Evolutionary conservation across 2,797 vertebrate species (phyloP).

Genomic region (Mionectes olivaceus): DNA sequence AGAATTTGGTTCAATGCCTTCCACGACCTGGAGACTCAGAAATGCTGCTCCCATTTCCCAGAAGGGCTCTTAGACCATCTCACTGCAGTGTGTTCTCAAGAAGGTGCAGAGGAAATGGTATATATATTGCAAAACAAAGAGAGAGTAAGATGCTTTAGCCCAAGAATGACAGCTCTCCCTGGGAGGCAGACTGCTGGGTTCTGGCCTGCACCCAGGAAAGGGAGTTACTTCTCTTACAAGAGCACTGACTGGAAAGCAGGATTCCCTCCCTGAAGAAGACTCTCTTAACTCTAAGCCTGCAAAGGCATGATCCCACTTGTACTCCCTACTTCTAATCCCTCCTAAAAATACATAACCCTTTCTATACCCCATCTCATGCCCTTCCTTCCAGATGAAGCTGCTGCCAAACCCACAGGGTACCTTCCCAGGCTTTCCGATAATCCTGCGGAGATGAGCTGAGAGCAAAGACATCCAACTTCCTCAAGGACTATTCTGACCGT

Average conservation of each 20-base stretch:
- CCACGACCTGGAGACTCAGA: neutral
- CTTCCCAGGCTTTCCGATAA: neutral
- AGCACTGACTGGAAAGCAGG: constrained; percentile 7
- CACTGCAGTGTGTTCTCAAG: neutral
- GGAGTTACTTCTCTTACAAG: neutral
- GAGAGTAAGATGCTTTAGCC: neutral
- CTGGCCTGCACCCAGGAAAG: neutral
- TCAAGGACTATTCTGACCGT: neutral
- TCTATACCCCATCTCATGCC: neutral
- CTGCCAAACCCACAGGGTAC: neutral
- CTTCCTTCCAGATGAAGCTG: neutral
- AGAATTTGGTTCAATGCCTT: neutral
- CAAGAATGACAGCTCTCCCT: neutral
- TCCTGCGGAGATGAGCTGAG: neutral
- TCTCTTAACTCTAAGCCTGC: neutral
- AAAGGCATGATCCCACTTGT: neutral
- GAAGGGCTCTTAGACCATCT: neutral
- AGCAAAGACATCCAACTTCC: neutral
- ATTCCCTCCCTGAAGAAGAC: neutral
- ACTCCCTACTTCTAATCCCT: neutral
- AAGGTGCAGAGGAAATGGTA: neutral
- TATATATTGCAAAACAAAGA: neutral
- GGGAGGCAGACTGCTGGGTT: neutral
- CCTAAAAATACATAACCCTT: neutral
- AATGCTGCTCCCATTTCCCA: neutral